Evolutionary conservation across 1,140 invertebrate species (phyloP).

Genomic region (Brachionus plicatilis): DNA sequence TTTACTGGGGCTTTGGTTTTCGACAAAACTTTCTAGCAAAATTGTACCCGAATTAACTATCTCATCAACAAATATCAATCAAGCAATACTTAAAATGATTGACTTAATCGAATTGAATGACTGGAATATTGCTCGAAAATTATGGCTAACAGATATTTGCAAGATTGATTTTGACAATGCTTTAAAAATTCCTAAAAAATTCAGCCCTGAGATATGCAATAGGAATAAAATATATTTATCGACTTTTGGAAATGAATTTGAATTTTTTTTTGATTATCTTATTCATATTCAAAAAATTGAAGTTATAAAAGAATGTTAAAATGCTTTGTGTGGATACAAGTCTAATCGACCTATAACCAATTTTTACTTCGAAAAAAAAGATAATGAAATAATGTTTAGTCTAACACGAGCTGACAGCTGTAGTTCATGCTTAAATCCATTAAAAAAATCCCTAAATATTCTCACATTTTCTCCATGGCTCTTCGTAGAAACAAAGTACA

Average conservation of each 20-base stretch:
- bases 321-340: background rate
- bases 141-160: background rate
- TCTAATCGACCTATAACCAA: background rate
- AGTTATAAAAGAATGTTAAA: background rate
- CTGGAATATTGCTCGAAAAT: background rate
- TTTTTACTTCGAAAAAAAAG: background rate
- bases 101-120: background rate
- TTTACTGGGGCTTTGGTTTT: background rate
- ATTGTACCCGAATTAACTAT: background rate
- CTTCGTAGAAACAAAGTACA: background rate
- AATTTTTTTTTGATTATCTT: constrained; percentile 6
- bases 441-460: background rate
- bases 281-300: background rate
- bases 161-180: background rate
- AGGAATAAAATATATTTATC: background rate
- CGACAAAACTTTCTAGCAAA: background rate
- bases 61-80: background rate
- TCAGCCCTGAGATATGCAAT: background rate
- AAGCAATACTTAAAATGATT: background rate
- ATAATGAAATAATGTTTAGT: background rate
- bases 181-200: background rate
- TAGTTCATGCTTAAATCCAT: too few species aligned
- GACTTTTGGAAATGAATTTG: background rate
- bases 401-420: too few species aligned
- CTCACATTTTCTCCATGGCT: background rate